Evolutionary conservation across 30 jellyfish, hydroid and myxozoan species (phyloP), one percentile per base, ranked within the genome.

Genomic region (Aurelia aurita complex sp. Pacific): DNA sequence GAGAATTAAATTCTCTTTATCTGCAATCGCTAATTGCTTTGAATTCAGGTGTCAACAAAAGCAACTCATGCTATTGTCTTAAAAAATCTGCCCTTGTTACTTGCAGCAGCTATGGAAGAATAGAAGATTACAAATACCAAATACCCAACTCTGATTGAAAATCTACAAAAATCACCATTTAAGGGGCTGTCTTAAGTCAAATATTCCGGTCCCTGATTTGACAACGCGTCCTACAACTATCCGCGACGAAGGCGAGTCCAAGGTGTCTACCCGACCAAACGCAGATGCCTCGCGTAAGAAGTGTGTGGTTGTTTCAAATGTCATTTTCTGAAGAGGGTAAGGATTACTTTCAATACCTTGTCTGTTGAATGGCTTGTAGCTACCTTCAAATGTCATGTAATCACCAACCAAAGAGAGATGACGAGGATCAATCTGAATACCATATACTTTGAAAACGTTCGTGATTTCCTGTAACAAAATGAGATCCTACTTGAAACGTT

Each of bases 191-290:
- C 91, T 72, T 52, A 94, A 77, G 42, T 94, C 97, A 60, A 95
- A 84, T 38, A 89, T 81, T 18, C 98, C 99, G 46, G 99, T 95
- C 29, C 99, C 99, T 12, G 91, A 73, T 64, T 87, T 86, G 13
- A 90, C 91, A n/a, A 83, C 88, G 8, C 96, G 96, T 29, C 99
- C 99, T 33, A 90, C 98, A 50, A 95, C 92, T 55, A 95, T 68
- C 38, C 99, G 80, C 14, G 99, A 91, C n/a, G 99, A 95, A 18
- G 99, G 99, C 34, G 99, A 95, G 35, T 94, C 98, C n/a, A 95
- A 79, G 32, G 97, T 86, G 79, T 95, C 99, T 63, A 81, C 82
- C 42, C 96, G 96, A 18, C 98, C 98, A 55, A 85, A 95, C 64
- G 98, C 97, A 33, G 97, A 72, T 0, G 99, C 98, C 69, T 81